Conservation (phyloP, 2,888 invertebrate genomes). For the Tachina fera region DNA sequence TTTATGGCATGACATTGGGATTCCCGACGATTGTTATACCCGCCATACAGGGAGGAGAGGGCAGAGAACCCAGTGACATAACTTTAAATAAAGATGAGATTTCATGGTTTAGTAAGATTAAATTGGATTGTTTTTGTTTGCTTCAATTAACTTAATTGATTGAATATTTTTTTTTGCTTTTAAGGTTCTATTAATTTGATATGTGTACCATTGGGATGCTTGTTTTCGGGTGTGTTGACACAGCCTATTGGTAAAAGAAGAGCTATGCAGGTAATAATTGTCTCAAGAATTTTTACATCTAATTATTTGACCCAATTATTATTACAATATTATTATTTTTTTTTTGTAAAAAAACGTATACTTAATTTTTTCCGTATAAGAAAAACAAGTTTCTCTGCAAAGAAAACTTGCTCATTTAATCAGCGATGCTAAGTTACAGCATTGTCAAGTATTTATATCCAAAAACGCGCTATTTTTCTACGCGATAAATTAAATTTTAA, state of each 20-base stretch:
- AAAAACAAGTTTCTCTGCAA: not conserved
- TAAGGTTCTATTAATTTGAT: constrained; percentile 91
- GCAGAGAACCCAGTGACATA: constrained; percentile 82
- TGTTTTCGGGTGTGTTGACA: constrained; percentile 89
- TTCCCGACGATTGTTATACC: constrained; percentile 92
- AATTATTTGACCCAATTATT: not conserved
- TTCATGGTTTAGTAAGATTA: constrained; percentile 88
- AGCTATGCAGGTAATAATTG: constrained; percentile 86
- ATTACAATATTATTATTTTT: not conserved
- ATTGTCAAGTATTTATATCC: too few relatives aligned
- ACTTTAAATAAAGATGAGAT: constrained; percentile 86
- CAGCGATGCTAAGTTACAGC: too few relatives aligned
- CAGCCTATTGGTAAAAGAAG: constrained; percentile 88
- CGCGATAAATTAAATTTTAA: too few relatives aligned
- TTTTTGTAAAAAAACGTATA: not conserved
- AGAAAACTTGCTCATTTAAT: not conserved
- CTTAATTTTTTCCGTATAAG: not conserved
- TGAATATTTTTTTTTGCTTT: constrained; percentile 71
- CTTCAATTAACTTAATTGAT: not conserved
- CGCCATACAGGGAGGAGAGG: constrained; percentile 85
- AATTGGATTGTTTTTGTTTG: not conserved
- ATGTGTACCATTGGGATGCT: constrained; percentile 90
- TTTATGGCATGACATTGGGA: constrained; percentile 91
- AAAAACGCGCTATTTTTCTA: too few relatives aligned
- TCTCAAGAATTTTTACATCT: not conserved